These are phyloP conservation scores for Nasonia longicornis DNA, from an alignment of 1,140 invertebrate species.

Conservation along the genomic window DNA sequence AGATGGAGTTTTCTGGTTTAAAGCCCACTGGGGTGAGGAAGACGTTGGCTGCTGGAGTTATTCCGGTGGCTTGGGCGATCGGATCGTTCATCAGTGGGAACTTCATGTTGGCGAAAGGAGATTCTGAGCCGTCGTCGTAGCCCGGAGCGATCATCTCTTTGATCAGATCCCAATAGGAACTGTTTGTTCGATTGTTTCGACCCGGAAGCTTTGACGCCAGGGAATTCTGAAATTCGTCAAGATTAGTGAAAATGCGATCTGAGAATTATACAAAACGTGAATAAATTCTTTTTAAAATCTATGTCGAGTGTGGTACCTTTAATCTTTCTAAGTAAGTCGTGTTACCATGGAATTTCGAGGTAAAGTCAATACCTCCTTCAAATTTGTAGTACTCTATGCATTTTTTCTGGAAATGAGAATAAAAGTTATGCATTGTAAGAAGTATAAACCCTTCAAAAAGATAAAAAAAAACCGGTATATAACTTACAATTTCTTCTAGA, in stretches of 20 bases:
- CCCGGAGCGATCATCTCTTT: constrained; percentile 67
- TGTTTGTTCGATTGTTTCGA: constrained; percentile 60
- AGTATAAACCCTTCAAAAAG: constrained; percentile 13
- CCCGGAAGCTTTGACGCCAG: constrained; percentile 65
- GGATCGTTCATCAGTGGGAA: constrained; percentile 63
- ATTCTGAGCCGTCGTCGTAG: constrained; percentile 55
- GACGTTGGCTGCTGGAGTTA: constrained; percentile 58
- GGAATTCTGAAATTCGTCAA: constrained; percentile 57
- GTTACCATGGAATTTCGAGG: constrained; percentile 78
- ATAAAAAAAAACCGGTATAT: neutral
- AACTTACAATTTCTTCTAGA: constrained; percentile 83
- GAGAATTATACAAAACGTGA: neutral
- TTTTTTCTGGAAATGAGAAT: constrained; percentile 73
- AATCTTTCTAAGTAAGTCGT: constrained; percentile 85
- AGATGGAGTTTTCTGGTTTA: constrained; percentile 62
- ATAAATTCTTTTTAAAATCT: neutral
- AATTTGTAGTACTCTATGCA: constrained; percentile 88
- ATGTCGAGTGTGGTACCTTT: constrained; percentile 66
- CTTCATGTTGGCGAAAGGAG: constrained; percentile 60
- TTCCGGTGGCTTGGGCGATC: constrained; percentile 54
- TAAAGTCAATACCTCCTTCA: constrained; percentile 85
- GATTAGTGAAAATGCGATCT: neutral
- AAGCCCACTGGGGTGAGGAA: constrained; percentile 65
- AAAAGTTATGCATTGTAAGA: constrained; percentile 37
- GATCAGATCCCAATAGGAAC: constrained; percentile 66